A percentile compares a stretch with the other conserved stretches of the same genome.
Conservation (phyloP, 2,113 vertebrate genomes). For the Notiomystis cincta region DNA sequence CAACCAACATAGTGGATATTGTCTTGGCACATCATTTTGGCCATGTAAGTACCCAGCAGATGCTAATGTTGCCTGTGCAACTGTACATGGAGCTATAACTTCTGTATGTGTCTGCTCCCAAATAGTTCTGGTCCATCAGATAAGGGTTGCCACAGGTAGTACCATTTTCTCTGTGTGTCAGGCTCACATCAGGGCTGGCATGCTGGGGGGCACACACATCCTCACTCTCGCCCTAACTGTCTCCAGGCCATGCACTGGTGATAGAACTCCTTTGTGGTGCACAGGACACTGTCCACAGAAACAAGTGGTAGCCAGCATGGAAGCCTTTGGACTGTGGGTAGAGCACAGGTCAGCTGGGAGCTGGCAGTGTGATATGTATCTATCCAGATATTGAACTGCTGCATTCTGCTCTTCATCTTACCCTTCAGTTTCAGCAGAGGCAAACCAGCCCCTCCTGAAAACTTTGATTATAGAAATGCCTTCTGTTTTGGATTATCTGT, state of each 20-base stretch:
- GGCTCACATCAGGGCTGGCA: not conserved
- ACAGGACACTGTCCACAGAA: not conserved
- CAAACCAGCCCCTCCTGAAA: not conserved
- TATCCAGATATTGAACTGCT: not conserved
- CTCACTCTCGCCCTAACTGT: not conserved
- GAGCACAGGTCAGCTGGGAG: not conserved
- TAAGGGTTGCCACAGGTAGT: not conserved
- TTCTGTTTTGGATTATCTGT: not conserved
- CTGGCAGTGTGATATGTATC: not conserved
- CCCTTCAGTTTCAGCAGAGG: not conserved
- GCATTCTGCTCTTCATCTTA: not conserved
- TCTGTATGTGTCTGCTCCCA: not conserved
- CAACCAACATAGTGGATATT: conserved; percentile 88
- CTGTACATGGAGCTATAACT: not conserved
- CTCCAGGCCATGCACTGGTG: not conserved
- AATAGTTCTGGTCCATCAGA: not conserved
- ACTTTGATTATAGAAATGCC: not conserved
- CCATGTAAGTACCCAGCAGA: conserved; percentile 76
- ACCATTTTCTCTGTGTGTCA: not conserved
- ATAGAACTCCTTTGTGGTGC: not conserved
- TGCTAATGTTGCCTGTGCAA: not conserved
- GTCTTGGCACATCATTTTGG: conserved; percentile 95
- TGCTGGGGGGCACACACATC: not conserved
- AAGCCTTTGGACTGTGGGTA: not conserved
- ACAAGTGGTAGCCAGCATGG: not conserved